Evolutionary conservation across 2,888 invertebrate genomes (phyloP).

Genomic region (Aproaerema taeniolella): DNA sequence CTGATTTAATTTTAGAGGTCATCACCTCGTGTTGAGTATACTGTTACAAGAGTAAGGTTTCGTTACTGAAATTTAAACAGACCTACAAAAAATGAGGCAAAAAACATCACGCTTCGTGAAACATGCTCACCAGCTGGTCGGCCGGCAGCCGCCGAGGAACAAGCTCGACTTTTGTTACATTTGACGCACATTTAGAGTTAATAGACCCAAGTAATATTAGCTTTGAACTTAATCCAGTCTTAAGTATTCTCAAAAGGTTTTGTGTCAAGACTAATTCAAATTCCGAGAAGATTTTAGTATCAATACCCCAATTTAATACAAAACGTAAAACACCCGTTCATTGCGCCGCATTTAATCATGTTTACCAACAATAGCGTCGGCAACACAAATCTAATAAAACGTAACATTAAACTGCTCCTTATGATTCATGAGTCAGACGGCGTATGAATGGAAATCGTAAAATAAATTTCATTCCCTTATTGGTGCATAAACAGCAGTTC

Average conservation of each 20-base stretch:
- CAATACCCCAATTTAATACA: no score
- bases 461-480: slow-evolving; percentile 61
- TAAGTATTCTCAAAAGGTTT: no score
- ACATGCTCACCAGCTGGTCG: slow-evolving; percentile 58
- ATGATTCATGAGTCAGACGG: slow-evolving; percentile 49
- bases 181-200: slow-evolving; percentile 8
- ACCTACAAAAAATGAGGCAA: slow-evolving; percentile 49
- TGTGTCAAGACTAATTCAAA: no score
- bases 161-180: slow-evolving; percentile 23
- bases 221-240: no score
- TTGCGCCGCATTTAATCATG: background rate
- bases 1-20: slow-evolving; percentile 23
- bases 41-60: slow-evolving; percentile 50
- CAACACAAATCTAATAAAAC: slow-evolving; percentile 2
- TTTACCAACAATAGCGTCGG: slow-evolving; percentile 6
- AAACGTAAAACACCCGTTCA: no score
- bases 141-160: slow-evolving; percentile 20
- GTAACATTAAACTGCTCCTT: slow-evolving; percentile 28
- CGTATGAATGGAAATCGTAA: slow-evolving; percentile 59
- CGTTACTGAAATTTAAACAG: slow-evolving; percentile 60
- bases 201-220: no score
- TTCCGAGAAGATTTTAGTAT: no score
- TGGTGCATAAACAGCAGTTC: slow-evolving; percentile 57
- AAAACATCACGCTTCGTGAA: slow-evolving; percentile 68
- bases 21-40: slow-evolving; percentile 30